Evolutionary conservation across 2,797 vertebrate species (phyloP).

Genomic region (Megaceryle alcyon): DNA sequence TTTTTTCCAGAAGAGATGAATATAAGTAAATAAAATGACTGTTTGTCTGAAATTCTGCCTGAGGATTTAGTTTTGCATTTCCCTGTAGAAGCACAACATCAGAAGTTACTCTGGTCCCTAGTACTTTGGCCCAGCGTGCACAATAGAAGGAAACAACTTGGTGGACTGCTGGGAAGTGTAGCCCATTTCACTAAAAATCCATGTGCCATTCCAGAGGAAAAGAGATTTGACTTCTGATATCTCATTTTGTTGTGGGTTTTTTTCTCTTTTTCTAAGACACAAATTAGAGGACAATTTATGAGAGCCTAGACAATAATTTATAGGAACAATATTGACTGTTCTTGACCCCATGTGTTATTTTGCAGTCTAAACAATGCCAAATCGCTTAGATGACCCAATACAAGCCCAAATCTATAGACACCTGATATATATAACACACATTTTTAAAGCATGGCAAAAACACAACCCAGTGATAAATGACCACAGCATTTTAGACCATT

Average conservation of each 20-base stretch:
- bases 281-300: slow-evolving; percentile 80
- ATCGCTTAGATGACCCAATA: slow-evolving; percentile 71
- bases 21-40: slow-evolving; percentile 82
- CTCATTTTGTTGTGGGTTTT: background rate
- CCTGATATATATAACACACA: slow-evolving; percentile 72
- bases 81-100: slow-evolving; percentile 4
- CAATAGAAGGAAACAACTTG: background rate
- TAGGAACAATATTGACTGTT: slow-evolving; percentile 72
- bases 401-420: slow-evolving; percentile 69
- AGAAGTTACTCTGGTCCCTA: slow-evolving; percentile 20
- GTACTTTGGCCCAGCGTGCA: background rate
- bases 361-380: slow-evolving; percentile 76
- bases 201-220: background rate
- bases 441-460: slow-evolving; percentile 74
- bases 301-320: slow-evolving; percentile 74
- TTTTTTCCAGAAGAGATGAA: slow-evolving; percentile 68
- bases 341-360: slow-evolving; percentile 74
- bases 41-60: slow-evolving; percentile 77
- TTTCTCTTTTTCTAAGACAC: slow-evolving; percentile 37
- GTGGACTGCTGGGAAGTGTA: background rate
- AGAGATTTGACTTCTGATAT: slow-evolving; percentile 60
- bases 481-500: slow-evolving; percentile 48
- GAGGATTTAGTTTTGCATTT: slow-evolving; percentile 76
- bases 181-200: background rate
- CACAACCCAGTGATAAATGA: slow-evolving; percentile 53